phyloP scores from a whole-genome alignment of 2,888 invertebrate genomes.

The Mythimna lalbum region DNA sequence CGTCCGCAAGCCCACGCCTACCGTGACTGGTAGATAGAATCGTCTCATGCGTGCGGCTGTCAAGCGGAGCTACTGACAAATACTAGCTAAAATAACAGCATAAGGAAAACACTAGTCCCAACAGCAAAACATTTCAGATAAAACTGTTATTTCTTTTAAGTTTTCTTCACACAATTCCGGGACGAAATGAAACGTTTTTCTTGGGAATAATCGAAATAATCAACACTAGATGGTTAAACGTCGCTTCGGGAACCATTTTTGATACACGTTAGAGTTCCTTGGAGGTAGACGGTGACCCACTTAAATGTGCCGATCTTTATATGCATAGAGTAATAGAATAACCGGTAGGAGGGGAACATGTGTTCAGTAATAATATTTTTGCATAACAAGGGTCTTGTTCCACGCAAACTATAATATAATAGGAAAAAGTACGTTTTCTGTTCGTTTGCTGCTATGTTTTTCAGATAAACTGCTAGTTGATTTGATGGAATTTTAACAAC shows the following conservation, averaged over 20 bases:
- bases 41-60: no score
- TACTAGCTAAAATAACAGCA: no score
- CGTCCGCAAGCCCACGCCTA: no score
- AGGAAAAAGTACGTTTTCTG: no score
- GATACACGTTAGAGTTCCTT: slow-evolving; percentile 21
- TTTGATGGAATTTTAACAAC: no score
- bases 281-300: slow-evolving; percentile 31
- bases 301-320: slow-evolving; percentile 4
- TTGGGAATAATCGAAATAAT: slow-evolving; percentile 48
- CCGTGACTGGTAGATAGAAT: no score
- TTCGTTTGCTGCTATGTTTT: no score
- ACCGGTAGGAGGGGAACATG: slow-evolving; percentile 2
- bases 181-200: slow-evolving; percentile 38
- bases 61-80: no score
- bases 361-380: slow-evolving; percentile 7
- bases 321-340: slow-evolving; percentile 5
- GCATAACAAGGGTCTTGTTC: slow-evolving; percentile 1
- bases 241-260: slow-evolving; percentile 34
- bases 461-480: no score
- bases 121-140: slow-evolving; percentile 17
- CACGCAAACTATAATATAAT: no score
- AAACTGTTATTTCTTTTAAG: slow-evolving; percentile 29
- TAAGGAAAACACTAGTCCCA: not conserved
- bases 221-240: slow-evolving; percentile 33
- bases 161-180: slow-evolving; percentile 24